These are phyloP conservation scores for Sphecodes monilicornis DNA, from an alignment of 2,888 invertebrate genomes.

Conservation along the genomic window DNA sequence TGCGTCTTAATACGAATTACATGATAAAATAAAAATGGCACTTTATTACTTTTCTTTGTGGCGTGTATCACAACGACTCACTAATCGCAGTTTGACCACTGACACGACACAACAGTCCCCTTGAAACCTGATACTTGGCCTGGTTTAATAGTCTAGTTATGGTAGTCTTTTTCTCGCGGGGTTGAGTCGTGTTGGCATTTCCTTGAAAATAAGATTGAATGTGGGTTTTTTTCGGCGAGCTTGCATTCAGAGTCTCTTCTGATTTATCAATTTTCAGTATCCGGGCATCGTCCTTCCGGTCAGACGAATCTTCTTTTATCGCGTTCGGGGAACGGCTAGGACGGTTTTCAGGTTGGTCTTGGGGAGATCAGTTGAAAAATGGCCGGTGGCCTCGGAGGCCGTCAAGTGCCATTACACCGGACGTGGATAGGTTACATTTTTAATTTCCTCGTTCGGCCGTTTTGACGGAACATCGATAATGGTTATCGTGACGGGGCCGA, in stretches of 20 bases:
- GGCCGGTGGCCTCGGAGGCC: slow-evolving; percentile 26
- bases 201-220: not conserved
- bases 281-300: slow-evolving; percentile 16
- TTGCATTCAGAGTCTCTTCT: not conserved
- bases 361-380: slow-evolving; percentile 61
- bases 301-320: slow-evolving; percentile 39
- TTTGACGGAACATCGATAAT: slow-evolving; percentile 71
- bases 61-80: no score
- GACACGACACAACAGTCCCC: no score
- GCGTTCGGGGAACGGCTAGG: not conserved
- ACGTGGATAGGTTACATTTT: slow-evolving; percentile 72
- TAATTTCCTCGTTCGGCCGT: slow-evolving; percentile 70
- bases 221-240: no score
- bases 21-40: no score
- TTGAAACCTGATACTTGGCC: no score
- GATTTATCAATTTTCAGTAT: slow-evolving; percentile 52
- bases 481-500: slow-evolving; percentile 54
- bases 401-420: slow-evolving; percentile 58
- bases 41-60: no score
- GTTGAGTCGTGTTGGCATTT: not conserved
- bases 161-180: not conserved
- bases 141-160: not conserved
- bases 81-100: no score
- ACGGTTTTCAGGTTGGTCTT: slow-evolving; percentile 30
- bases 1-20: no score